Evolutionary conservation across 2,888 invertebrate genomes (phyloP).

Genomic region (Iphiclides podalirius): DNA sequence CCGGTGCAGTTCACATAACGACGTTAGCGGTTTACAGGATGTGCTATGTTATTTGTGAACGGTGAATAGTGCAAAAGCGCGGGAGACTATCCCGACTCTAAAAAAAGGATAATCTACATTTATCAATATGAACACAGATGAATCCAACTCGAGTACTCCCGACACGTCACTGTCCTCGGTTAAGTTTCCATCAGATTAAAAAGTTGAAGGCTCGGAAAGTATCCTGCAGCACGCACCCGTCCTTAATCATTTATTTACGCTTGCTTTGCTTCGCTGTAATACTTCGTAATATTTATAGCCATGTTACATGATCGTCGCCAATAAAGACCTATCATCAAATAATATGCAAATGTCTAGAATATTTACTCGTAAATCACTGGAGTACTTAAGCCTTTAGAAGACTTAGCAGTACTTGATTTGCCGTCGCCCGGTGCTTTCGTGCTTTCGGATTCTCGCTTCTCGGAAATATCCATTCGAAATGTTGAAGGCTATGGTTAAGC

Average conservation of each 20-base stretch:
- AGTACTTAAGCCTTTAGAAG: conserved; percentile 49
- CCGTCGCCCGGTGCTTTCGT: conserved; percentile 52
- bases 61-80: too few species aligned
- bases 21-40: background rate
- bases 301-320: conserved; percentile 68
- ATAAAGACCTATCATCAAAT: conserved; percentile 65
- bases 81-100: too few species aligned
- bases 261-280: conserved; percentile 60
- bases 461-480: conserved; percentile 44
- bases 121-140: conserved; percentile 32
- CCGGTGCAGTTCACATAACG: conserved; percentile 27
- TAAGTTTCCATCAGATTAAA: conserved; percentile 41
- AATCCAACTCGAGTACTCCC: conserved; percentile 54
- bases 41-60: too few species aligned
- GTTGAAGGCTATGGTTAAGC: conserved; percentile 69
- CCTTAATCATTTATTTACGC: conserved; percentile 71
- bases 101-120: background rate
- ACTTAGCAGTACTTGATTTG: conserved; percentile 60
- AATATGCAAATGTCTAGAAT: conserved; percentile 69
- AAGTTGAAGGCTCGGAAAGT: conserved; percentile 41
- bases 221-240: conserved; percentile 56
- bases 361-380: conserved; percentile 59
- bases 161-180: conserved; percentile 22
- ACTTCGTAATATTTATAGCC: conserved; percentile 65
- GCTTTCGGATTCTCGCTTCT: conserved; percentile 45